Conservation (phyloP, 2,888 invertebrate species). For the Sinelater perroti region DNA sequence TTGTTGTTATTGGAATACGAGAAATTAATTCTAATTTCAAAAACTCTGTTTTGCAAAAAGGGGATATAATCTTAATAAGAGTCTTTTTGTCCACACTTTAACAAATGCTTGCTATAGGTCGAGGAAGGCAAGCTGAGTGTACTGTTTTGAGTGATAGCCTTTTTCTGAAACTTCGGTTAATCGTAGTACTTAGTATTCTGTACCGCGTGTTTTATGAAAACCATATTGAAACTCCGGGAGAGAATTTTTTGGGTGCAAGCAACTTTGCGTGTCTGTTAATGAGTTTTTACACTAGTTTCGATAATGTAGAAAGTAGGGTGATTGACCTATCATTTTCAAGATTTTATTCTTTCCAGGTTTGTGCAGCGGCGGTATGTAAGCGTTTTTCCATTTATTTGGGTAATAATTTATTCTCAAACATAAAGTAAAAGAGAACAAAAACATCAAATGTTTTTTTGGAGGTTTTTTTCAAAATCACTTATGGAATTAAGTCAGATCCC, state of each 20-base stretch:
- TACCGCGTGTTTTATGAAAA: neutral
- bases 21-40: no score
- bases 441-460: neutral
- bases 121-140: neutral
- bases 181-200: neutral
- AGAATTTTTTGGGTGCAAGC: neutral
- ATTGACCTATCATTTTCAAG: neutral
- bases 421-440: neutral
- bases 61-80: neutral
- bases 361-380: neutral
- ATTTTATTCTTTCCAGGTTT: neutral
- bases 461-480: neutral
- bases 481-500: neutral
- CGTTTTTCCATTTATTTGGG: neutral
- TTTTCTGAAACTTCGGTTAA: neutral
- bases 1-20: no score
- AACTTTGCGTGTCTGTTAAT: neutral
- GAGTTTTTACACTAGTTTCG: no score
- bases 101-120: neutral
- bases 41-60: neutral
- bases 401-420: neutral
- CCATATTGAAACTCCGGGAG: neutral
- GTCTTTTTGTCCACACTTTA: neutral
- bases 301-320: no score
- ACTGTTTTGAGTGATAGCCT: neutral